Evolutionary conservation across 2,888 invertebrate genomes (phyloP).

Genomic region (Sialis fuliginosa): DNA sequence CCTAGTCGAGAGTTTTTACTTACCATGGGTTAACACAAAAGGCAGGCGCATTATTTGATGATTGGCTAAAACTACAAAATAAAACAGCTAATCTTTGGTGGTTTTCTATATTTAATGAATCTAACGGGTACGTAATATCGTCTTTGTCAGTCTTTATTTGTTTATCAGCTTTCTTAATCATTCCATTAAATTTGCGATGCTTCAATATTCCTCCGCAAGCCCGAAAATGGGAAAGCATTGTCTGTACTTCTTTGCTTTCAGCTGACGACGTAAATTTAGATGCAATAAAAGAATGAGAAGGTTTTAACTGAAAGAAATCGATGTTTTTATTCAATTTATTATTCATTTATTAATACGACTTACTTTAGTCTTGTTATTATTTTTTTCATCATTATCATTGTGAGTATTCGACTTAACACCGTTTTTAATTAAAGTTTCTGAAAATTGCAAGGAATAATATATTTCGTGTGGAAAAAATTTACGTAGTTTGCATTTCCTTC

Average conservation of each 20-base stretch:
- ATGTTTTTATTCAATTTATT: too few relatives aligned
- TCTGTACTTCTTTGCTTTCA: constrained; percentile 47
- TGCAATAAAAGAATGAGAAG: constrained; percentile 55
- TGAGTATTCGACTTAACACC: constrained; percentile 4
- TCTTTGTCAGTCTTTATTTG: constrained; percentile 10
- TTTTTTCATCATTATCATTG: constrained; percentile 1
- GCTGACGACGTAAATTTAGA: constrained; percentile 47
- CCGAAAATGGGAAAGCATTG: constrained; percentile 66
- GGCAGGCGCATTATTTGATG: constrained; percentile 60
- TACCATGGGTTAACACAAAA: constrained; percentile 84
- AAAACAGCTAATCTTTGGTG: constrained; percentile 79
- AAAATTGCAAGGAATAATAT: constrained; percentile 48
- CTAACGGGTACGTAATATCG: constrained; percentile 19
- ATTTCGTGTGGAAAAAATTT: constrained; percentile 54
- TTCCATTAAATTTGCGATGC: constrained; percentile 14
- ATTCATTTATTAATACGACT: neutral
- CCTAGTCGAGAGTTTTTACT: constrained; percentile 14
- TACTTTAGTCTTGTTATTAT: neutral
- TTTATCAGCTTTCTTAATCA: constrained; percentile 14
- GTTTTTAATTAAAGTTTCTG: constrained; percentile 20
- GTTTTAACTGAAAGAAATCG: constrained; percentile 23
- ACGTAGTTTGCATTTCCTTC: constrained; percentile 55
- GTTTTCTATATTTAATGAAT: constrained; percentile 61
- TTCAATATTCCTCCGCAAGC: constrained; percentile 60
- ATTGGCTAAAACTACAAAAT: constrained; percentile 70